Conservation (phyloP, 2,113 vertebrate genomes). For the Oostethus manadensis region DNA sequence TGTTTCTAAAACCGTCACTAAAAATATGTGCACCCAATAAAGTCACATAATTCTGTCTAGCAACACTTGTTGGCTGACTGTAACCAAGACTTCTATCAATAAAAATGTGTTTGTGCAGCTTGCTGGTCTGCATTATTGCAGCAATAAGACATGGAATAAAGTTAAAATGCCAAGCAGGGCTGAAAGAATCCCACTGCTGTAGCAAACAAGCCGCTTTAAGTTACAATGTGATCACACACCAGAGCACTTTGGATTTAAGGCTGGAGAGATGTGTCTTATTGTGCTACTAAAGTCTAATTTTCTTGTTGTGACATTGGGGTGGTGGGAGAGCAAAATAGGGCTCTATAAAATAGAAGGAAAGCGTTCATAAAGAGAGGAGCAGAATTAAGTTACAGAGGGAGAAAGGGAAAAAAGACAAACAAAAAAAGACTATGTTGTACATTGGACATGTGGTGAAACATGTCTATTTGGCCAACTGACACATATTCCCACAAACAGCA, state of each 20-base stretch:
- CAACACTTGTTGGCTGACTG: slow-evolving; percentile 41
- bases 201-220: slow-evolving; percentile 36
- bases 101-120: slow-evolving; percentile 30
- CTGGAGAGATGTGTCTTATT: slow-evolving; percentile 7
- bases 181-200: slow-evolving; percentile 38
- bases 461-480: slow-evolving; percentile 60
- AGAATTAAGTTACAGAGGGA: slow-evolving; percentile 14
- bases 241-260: slow-evolving; percentile 22
- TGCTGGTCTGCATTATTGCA: slow-evolving; percentile 53
- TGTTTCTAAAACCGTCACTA: slow-evolving; percentile 51
- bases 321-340: slow-evolving; percentile 36
- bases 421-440: not conserved
- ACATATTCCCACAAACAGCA: slow-evolving; percentile 52
- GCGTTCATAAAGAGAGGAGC: slow-evolving; percentile 39
- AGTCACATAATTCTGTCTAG: slow-evolving; percentile 43
- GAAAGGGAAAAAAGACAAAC: not conserved
- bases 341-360: slow-evolving; percentile 47
- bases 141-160: slow-evolving; percentile 54
- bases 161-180: slow-evolving; percentile 41
- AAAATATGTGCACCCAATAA: slow-evolving; percentile 44
- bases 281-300: slow-evolving; percentile 52
- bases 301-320: slow-evolving; percentile 27
- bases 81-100: slow-evolving; percentile 39
- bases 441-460: slow-evolving; percentile 23
- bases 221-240: slow-evolving; percentile 21